Percentiles rank a stretch among this genome's conserved stretches.
These are phyloP conservation scores for Dipodomys merriami DNA, from an alignment of 2,113 vertebrate species.

Conservation along the genomic window DNA sequence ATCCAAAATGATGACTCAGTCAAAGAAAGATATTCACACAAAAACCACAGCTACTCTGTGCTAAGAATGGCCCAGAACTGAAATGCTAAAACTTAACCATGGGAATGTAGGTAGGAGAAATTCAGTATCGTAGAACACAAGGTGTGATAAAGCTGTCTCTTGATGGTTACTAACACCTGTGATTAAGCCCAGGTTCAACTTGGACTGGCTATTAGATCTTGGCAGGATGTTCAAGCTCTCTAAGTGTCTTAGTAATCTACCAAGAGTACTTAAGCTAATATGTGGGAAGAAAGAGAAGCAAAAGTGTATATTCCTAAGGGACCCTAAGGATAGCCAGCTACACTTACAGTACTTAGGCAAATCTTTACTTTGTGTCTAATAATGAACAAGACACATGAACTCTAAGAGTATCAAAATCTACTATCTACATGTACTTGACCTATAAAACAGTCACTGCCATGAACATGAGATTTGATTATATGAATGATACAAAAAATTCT, in stretches of 20 bases:
- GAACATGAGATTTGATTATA: not conserved
- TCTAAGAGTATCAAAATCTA: not conserved
- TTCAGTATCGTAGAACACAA: not conserved
- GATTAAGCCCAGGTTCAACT: not conserved
- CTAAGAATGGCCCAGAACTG: not conserved
- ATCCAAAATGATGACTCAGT: not conserved
- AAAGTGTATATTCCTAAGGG: not conserved
- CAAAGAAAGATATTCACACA: not conserved
- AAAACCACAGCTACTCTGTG: not conserved
- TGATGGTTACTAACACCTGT: not conserved
- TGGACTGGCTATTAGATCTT: not conserved
- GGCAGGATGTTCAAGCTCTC: not conserved
- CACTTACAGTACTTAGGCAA: not conserved
- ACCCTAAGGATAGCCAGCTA: not conserved
- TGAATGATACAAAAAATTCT: not conserved
- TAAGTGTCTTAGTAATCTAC: not conserved
- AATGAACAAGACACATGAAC: not conserved
- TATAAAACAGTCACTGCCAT: not conserved
- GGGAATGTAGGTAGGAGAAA: rapidly evolving
- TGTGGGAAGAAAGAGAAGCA: not conserved
- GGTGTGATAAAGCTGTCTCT: not conserved
- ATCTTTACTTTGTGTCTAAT: not conserved
- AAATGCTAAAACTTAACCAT: not conserved
- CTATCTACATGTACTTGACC: not conserved
- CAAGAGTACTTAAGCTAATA: not conserved